phyloP scores from a whole-genome alignment of 1,140 invertebrate species.

The Idris sp. region DNA sequence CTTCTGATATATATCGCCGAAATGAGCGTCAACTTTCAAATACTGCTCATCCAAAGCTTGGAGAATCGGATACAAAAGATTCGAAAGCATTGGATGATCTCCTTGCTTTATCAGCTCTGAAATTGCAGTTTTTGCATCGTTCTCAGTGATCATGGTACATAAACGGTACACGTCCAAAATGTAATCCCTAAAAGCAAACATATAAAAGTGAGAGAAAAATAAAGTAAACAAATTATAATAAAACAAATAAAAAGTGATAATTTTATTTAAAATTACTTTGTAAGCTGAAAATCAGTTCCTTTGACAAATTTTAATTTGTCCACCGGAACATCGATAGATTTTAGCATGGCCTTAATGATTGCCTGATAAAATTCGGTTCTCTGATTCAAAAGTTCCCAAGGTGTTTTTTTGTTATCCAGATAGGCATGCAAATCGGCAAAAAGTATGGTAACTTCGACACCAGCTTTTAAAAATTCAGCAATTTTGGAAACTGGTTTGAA shows the following conservation, averaged over 20 bases:
- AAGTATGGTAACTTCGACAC: slow-evolving; percentile 96
- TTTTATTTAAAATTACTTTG: slow-evolving; percentile 79
- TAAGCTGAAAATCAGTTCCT: slow-evolving; percentile 97
- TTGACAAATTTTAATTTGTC: slow-evolving; percentile 97
- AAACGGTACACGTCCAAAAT: slow-evolving; percentile 98
- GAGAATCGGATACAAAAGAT: slow-evolving; percentile 94
- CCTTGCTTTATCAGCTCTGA: slow-evolving; percentile 99
- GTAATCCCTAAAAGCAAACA: slow-evolving; percentile 84
- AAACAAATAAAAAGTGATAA: no score
- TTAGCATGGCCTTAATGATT: slow-evolving; percentile 96
- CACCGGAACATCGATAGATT: slow-evolving; percentile 93
- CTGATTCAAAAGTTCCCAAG: slow-evolving; percentile 94
- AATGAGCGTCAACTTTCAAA: slow-evolving; percentile 98
- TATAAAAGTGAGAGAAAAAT: no score
- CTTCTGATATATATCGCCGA: slow-evolving; percentile 98
- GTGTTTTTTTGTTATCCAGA: slow-evolving; percentile 99
- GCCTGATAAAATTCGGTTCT: slow-evolving; percentile 96
- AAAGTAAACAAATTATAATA: no score
- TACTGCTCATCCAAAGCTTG: slow-evolving; percentile 99
- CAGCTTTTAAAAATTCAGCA: slow-evolving; percentile 97
- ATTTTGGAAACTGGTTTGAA: slow-evolving; percentile 99
- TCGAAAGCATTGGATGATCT: slow-evolving; percentile 95
- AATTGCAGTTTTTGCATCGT: slow-evolving; percentile 99
- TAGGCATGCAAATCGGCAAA: slow-evolving; percentile 99
- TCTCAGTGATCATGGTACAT: slow-evolving; percentile 95